These are phyloP conservation scores for Silurus glanis DNA, from an alignment of 2,113 vertebrate genomes.

Conservation along the genomic window DNA sequence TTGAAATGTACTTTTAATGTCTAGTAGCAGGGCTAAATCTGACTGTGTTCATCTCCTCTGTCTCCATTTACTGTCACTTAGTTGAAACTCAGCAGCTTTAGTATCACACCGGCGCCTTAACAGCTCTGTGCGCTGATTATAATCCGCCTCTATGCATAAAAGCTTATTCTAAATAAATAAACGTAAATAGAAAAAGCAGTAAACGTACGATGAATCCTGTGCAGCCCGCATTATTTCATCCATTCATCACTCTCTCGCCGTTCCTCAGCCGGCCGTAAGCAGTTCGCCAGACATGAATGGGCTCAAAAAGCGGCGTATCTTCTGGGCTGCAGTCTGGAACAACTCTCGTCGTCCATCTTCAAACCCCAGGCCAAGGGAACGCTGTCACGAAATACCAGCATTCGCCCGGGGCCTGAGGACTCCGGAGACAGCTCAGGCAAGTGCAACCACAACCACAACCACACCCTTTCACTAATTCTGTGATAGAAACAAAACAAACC, in stretches of 20 bases:
- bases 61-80: not conserved
- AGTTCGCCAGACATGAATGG: conserved; percentile 98
- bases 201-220: not conserved
- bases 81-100: not conserved
- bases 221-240: not conserved
- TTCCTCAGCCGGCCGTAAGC: conserved; percentile 83
- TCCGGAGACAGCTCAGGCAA: conserved; percentile 77
- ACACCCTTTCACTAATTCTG: not conserved
- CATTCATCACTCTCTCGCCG: conserved; percentile 18
- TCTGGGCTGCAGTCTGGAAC: conserved; percentile 88
- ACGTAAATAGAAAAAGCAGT: not conserved
- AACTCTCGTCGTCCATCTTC: conserved; percentile 94
- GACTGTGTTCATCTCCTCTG: too few relatives aligned
- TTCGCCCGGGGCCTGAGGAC: conserved; percentile 83
- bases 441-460: not conserved
- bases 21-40: not conserved
- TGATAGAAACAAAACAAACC: not conserved
- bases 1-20: not conserved
- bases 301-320: conserved; percentile 96
- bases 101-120: not conserved
- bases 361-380: conserved; percentile 87
- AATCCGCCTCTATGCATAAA: not conserved
- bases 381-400: conserved; percentile 82
- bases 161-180: not conserved
- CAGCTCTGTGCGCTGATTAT: not conserved